A percentile compares a stretch with the other conserved stretches of the same genome.
Conservation (phyloP, 1,140 invertebrate species). For the Penaeus indicus region DNA sequence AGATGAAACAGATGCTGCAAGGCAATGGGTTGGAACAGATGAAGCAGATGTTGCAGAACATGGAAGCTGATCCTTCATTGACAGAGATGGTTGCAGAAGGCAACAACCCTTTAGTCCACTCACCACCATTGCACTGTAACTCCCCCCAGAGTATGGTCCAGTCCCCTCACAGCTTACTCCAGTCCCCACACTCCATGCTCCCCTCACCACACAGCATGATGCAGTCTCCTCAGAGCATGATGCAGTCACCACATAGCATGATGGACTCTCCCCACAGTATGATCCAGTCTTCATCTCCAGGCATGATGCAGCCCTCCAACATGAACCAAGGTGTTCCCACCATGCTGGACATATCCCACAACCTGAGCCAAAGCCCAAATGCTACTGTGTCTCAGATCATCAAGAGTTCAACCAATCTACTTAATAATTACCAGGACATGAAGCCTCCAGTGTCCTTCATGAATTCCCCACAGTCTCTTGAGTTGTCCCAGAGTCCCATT, state of each 20-base stretch:
- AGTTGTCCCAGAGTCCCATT: conserved; percentile 55
- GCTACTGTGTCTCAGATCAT: conserved; percentile 55
- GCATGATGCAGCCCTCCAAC: conserved; percentile 55
- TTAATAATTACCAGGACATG: conserved; percentile 58
- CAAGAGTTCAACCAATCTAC: conserved; percentile 39
- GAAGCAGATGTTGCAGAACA: conserved; percentile 57
- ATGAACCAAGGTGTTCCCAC: conserved; percentile 50
- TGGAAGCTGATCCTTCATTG: conserved; percentile 48
- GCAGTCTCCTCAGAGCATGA: conserved; percentile 57
- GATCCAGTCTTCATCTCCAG: conserved; percentile 47
- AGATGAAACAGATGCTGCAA: conserved; percentile 57
- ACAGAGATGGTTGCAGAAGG: background rate
- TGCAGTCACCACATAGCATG: conserved; percentile 56
- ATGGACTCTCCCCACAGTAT: conserved; percentile 54
- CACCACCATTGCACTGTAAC: conserved; percentile 39
- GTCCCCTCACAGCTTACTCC: conserved; percentile 57
- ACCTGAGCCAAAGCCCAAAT: conserved; percentile 57
- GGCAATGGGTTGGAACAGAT: conserved; percentile 57
- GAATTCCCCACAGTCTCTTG: conserved; percentile 57
- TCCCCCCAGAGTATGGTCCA: conserved; percentile 57
- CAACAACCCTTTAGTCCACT: conserved; percentile 30
- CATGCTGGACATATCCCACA: conserved; percentile 55
- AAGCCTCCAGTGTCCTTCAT: conserved; percentile 54
- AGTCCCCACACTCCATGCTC: conserved; percentile 53
- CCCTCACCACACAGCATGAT: conserved; percentile 54